Conservation (phyloP, 2,113 vertebrate genomes). For the Microtus ochrogaster region DNA sequence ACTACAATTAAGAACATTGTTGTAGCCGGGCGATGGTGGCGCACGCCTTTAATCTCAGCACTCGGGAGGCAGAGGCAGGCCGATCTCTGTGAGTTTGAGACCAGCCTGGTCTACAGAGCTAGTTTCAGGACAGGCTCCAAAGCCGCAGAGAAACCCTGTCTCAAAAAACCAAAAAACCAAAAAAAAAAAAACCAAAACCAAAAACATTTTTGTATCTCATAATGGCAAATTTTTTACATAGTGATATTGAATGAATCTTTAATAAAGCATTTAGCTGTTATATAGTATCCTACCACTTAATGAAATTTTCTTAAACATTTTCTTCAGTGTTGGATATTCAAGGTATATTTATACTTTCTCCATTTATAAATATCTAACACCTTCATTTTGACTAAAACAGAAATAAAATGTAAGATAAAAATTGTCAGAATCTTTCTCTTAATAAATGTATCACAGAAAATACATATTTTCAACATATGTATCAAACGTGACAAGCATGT, state of each 20-base stretch:
- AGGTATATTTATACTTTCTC: neutral
- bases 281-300: neutral
- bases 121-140: no score
- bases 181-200: no score
- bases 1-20: slow-evolving; percentile 40
- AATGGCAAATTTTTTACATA: neutral
- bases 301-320: neutral
- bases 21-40: no score
- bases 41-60: no score
- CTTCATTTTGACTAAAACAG: slow-evolving; percentile 41
- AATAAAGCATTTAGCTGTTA: neutral
- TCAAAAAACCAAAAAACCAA: no score
- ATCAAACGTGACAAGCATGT: neutral
- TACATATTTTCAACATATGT: neutral
- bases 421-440: neutral
- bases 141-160: no score
- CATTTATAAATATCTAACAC: neutral
- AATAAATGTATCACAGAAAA: neutral
- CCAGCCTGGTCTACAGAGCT: no score
- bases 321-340: neutral
- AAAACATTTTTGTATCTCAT: neutral
- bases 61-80: no score
- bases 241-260: neutral
- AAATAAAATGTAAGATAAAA: neutral
- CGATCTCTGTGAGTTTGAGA: no score